phyloP scores from a whole-genome alignment of 2,888 invertebrate genomes.

The Cephus nigrinus region DNA sequence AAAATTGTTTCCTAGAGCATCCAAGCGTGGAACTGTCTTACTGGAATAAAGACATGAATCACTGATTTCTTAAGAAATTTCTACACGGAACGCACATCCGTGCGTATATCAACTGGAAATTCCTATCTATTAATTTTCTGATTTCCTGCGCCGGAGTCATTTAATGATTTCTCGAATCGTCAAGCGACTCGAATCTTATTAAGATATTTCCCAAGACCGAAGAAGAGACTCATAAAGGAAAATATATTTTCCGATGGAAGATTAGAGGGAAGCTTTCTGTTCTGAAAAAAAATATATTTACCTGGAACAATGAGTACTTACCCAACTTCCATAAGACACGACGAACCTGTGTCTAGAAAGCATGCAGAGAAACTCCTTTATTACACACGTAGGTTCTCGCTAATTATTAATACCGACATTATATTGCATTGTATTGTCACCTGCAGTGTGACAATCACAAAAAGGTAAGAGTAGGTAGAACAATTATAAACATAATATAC shows the following conservation, averaged over 20 bases:
- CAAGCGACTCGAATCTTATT: background rate
- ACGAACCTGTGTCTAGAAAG: slow-evolving; percentile 59
- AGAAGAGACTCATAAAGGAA: background rate
- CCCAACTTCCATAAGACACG: slow-evolving; percentile 24
- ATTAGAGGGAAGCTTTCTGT: background rate
- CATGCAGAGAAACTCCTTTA: slow-evolving; percentile 60
- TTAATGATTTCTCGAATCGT: background rate
- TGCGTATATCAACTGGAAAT: background rate
- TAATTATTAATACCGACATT: slow-evolving; percentile 1
- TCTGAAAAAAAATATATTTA: background rate
- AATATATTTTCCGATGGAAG: background rate
- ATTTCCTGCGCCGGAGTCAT: background rate
- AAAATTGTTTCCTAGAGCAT: background rate
- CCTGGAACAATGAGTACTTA: slow-evolving; percentile 14
- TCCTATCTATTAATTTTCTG: background rate
- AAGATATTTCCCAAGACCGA: background rate
- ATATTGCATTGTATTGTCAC: background rate
- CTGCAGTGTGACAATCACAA: background rate
- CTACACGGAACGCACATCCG: background rate
- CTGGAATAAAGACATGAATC: background rate
- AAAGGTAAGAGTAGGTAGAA: background rate
- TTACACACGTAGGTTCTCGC: slow-evolving; percentile 39
- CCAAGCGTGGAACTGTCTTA: background rate
- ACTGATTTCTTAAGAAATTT: background rate
- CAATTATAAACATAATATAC: background rate